Evolutionary conservation across 2,113 vertebrate genomes (phyloP).

Genomic region (Antechinus flavipes): DNA sequence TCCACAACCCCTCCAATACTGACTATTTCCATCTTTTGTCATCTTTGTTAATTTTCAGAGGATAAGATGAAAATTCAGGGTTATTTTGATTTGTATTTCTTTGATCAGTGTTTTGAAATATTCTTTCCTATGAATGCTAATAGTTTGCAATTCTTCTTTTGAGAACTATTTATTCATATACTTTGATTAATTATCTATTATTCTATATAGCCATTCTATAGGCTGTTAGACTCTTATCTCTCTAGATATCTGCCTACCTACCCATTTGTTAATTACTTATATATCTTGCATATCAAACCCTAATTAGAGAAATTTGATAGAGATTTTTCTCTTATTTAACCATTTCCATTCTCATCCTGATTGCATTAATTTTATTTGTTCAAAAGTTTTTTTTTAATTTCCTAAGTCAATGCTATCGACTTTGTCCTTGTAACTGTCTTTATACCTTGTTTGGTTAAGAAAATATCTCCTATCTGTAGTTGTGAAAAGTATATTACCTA

Average conservation of each 20-base stretch:
- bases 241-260: no score
- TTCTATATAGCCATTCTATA: no score
- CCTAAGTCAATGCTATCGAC: neutral
- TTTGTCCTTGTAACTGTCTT: neutral
- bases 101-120: neutral
- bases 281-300: neutral
- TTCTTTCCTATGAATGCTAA: neutral
- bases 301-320: neutral
- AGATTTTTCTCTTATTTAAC: neutral
- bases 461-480: neutral
- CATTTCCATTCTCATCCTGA: neutral
- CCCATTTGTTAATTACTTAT: no score
- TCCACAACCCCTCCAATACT: neutral
- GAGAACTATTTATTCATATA: neutral
- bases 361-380: neutral
- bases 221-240: neutral
- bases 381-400: neutral
- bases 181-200: neutral
- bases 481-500: neutral
- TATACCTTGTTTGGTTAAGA: neutral
- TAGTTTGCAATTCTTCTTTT: neutral
- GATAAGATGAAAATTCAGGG: neutral
- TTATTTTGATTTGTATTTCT: neutral
- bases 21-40: neutral
- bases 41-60: neutral